Evolutionary conservation across 2,797 vertebrate genomes (phyloP).

Genomic region (Lepidocolaptes lacrymiger): DNA sequence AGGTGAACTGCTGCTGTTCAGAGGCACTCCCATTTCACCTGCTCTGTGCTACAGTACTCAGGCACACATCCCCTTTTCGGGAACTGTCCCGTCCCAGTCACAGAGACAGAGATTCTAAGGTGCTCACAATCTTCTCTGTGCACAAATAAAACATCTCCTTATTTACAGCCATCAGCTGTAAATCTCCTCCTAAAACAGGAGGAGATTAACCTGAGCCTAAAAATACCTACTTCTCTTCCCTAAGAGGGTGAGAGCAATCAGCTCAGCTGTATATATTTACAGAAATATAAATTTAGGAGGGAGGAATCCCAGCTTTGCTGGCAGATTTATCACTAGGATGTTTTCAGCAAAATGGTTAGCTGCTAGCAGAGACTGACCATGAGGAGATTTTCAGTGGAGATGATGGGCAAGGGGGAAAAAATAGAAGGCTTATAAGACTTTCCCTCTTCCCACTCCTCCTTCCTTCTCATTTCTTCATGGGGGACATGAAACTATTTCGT

Average conservation of each 20-base stretch:
- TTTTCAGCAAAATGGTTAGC: background rate
- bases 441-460: background rate
- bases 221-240: conserved; percentile 35
- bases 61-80: background rate
- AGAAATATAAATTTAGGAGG: conserved; percentile 45
- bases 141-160: background rate
- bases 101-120: background rate
- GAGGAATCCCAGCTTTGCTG: conserved; percentile 44
- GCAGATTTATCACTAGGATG: background rate
- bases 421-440: background rate
- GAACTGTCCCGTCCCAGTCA: background rate
- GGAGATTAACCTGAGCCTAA: conserved; percentile 58
- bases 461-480: background rate
- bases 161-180: background rate
- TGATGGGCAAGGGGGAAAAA: background rate
- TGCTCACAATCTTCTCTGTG: background rate
- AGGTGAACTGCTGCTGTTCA: background rate
- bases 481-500: background rate
- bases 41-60: background rate
- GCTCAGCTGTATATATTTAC: conserved; percentile 48
- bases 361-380: background rate
- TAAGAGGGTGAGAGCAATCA: conserved; percentile 37
- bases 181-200: background rate
- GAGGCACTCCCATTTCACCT: background rate
- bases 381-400: background rate